Evolutionary conservation across 2,113 vertebrate genomes (phyloP).

Genomic region (Malurus alboscapulatus): DNA sequence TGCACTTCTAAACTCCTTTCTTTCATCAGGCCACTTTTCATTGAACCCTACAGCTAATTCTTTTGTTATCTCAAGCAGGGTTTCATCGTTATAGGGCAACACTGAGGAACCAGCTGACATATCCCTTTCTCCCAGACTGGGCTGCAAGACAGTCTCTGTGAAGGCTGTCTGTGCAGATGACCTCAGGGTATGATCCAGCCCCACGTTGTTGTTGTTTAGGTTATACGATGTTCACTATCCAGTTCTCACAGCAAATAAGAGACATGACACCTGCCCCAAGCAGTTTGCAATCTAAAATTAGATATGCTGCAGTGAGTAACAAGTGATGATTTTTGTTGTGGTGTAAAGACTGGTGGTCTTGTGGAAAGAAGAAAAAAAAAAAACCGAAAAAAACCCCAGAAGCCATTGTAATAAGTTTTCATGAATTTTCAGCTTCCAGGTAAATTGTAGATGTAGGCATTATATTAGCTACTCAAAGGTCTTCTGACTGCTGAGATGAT

Average conservation of each 20-base stretch:
- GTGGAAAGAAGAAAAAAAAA: neutral
- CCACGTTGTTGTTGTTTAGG: neutral
- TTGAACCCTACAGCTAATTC: neutral
- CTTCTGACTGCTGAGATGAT: neutral
- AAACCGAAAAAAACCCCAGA: neutral
- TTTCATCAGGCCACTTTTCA: neutral
- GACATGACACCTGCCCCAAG: conserved; percentile 6
- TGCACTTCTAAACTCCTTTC: neutral
- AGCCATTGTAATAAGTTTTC: neutral
- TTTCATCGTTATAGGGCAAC: neutral
- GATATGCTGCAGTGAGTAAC: neutral
- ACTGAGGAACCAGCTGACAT: neutral
- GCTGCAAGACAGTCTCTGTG: neutral
- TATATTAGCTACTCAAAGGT: neutral
- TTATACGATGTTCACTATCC: neutral
- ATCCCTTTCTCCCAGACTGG: neutral
- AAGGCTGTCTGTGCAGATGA: neutral
- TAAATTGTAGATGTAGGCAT: neutral
- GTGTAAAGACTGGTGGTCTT: neutral
- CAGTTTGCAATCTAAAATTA: conserved; percentile 26
- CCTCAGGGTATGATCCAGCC: neutral
- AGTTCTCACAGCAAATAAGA: neutral
- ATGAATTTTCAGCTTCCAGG: neutral
- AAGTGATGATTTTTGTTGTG: neutral
- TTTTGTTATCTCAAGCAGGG: neutral